phyloP scores from a whole-genome alignment of 1,140 invertebrate genomes.

The Paralvinella palmiformis region DNA sequence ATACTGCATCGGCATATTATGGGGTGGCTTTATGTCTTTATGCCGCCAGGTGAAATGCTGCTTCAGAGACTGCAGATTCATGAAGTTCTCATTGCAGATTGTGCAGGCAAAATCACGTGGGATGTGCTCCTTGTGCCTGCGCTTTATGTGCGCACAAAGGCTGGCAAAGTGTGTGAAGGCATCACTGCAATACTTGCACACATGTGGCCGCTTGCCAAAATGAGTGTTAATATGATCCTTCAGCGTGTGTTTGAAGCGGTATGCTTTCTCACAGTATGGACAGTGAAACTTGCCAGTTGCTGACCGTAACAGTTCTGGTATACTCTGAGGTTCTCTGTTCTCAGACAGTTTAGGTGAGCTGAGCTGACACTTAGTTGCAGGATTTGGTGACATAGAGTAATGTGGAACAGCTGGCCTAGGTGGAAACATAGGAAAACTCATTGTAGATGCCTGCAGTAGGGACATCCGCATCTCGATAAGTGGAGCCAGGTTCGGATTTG shows the following conservation, averaged over 20 bases:
- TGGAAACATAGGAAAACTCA: too few relatives aligned
- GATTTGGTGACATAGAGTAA: not conserved
- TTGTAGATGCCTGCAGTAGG: too few relatives aligned
- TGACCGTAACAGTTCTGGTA: not conserved
- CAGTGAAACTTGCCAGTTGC: slow-evolving; percentile 20
- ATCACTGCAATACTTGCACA: slow-evolving; percentile 21
- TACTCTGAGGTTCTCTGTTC: not conserved
- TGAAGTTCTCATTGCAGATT: slow-evolving; percentile 19
- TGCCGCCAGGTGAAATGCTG: slow-evolving; percentile 21
- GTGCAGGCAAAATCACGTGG: slow-evolving; percentile 14
- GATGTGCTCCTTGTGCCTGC: slow-evolving; percentile 18
- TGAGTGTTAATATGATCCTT: slow-evolving; percentile 22
- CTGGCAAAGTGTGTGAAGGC: slow-evolving; percentile 19
- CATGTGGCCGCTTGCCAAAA: slow-evolving; percentile 14
- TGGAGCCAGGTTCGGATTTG: too few relatives aligned
- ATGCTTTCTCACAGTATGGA: slow-evolving; percentile 19
- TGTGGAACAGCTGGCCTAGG: too few relatives aligned
- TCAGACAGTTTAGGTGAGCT: not conserved
- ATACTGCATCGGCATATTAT: too few relatives aligned
- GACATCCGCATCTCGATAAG: too few relatives aligned
- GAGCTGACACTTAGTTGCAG: not conserved
- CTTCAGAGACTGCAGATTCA: slow-evolving; percentile 20
- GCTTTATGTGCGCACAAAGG: slow-evolving; percentile 19
- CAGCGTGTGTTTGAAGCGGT: slow-evolving; percentile 21
- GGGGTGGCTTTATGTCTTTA: not conserved